Conservation (phyloP, 2,888 invertebrate species). For the Nezara viridula region DNA sequence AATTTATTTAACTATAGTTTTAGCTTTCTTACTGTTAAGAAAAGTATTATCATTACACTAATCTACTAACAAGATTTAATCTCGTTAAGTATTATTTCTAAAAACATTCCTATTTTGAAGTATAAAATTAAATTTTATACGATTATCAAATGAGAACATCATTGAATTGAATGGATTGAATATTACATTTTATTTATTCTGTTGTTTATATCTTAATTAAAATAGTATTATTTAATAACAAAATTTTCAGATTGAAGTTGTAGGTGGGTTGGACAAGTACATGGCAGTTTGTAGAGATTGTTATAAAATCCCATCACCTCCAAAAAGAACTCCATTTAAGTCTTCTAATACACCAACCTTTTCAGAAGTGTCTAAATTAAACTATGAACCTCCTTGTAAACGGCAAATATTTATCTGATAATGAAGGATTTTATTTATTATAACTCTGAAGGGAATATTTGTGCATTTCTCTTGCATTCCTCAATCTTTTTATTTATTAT, state of each 20-base stretch:
- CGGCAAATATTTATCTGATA: slow-evolving; percentile 42
- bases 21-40: too few relatives aligned
- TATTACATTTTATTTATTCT: background rate
- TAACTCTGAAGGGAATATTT: background rate
- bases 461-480: background rate
- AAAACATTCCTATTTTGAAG: background rate
- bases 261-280: slow-evolving; percentile 73
- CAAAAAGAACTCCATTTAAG: slow-evolving; percentile 66
- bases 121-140: background rate
- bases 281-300: slow-evolving; percentile 72
- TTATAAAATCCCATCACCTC: slow-evolving; percentile 66
- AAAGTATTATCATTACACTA: background rate
- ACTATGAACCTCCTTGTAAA: slow-evolving; percentile 54
- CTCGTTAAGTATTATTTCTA: background rate
- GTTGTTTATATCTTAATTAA: background rate
- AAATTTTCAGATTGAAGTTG: slow-evolving; percentile 71
- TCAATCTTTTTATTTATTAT: background rate
- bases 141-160: background rate
- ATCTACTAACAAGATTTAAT: background rate
- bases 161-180: background rate
- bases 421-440: background rate
- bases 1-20: too few relatives aligned
- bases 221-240: background rate
- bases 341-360: slow-evolving; percentile 42
- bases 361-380: slow-evolving; percentile 56